phyloP scores from a whole-genome alignment of 2,888 invertebrate species.

The Cerastoderma edule region DNA sequence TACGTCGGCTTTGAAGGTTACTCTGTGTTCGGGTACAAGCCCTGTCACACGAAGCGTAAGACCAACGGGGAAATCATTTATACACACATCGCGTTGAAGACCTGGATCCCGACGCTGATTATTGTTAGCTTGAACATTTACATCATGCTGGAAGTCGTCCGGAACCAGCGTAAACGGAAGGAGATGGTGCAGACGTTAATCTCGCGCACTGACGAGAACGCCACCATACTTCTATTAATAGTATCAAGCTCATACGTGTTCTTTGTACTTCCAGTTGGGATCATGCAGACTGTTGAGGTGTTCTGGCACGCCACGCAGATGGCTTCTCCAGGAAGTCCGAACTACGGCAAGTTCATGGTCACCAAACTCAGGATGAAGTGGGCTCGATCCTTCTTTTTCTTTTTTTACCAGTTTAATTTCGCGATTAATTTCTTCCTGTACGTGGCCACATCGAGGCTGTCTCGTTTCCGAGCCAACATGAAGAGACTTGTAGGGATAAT shows the following conservation, averaged over 20 bases:
- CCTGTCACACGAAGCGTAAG: conserved; percentile 60
- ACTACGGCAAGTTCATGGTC: conserved; percentile 52
- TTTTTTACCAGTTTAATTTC: conserved; percentile 68
- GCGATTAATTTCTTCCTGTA: conserved; percentile 68
- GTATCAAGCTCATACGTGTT: conserved; percentile 61
- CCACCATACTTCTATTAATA: conserved; percentile 59
- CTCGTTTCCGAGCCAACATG: conserved; percentile 54
- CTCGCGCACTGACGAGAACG: conserved; percentile 57
- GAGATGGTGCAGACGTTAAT: conserved; percentile 41
- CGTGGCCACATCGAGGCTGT: conserved; percentile 55
- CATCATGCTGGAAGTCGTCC: conserved; percentile 52
- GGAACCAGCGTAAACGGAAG: conserved; percentile 41
- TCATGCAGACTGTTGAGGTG: conserved; percentile 49
- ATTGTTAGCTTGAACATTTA: conserved; percentile 55
- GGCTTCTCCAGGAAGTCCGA: conserved; percentile 31
- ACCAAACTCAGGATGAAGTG: conserved; percentile 62
- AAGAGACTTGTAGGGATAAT: conserved; percentile 48
- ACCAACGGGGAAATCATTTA: conserved; percentile 59
- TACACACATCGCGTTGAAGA: conserved; percentile 65
- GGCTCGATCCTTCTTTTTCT: conserved; percentile 66
- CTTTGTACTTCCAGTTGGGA: conserved; percentile 10
- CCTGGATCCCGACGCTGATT: conserved; percentile 63
- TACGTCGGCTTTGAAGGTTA: conserved; percentile 70
- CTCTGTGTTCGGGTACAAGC: conserved; percentile 68
- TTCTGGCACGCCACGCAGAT: conserved; percentile 54